phyloP scores from a whole-genome alignment of 64 coral and sea anemone species.

The Porites australiensis region DNA sequence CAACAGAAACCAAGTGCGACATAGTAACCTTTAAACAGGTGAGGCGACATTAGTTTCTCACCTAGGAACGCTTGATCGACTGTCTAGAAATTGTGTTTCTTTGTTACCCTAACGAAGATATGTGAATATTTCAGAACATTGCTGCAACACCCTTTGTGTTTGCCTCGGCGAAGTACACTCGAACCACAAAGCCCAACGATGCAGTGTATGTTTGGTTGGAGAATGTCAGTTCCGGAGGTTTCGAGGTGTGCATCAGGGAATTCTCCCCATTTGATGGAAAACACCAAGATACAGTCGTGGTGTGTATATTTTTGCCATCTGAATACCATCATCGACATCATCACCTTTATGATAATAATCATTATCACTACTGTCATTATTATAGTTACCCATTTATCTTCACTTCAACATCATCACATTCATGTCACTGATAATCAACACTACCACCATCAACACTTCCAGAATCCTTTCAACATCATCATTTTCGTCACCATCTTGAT shows the following conservation, averaged over 20 bases:
- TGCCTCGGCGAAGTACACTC: background rate
- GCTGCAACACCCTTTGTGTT: background rate
- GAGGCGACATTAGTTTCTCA: background rate
- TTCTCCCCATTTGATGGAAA: slow-evolving; percentile 28
- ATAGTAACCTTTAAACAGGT: slow-evolving; percentile 3
- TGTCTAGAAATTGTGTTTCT: no score
- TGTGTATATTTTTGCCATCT: background rate
- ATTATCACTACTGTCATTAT: no score
- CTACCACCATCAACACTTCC: no score
- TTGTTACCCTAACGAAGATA: no score
- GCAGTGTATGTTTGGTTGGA: slow-evolving; percentile 51
- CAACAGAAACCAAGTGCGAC: slow-evolving; percentile 36
- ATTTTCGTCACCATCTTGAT: no score
- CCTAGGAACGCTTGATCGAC: no score
- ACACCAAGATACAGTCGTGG: slow-evolving; percentile 30
- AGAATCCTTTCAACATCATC: no score
- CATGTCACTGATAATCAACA: no score
- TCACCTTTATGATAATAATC: background rate
- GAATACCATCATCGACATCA: background rate
- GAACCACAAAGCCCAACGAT: background rate
- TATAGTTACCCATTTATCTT: no score
- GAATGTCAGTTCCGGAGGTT: background rate
- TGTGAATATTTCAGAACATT: background rate
- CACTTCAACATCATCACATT: no score
- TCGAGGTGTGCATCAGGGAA: slow-evolving; percentile 47